Conservation (phyloP, 2,888 invertebrate species). For the Xanthostigma xanthostigma region DNA sequence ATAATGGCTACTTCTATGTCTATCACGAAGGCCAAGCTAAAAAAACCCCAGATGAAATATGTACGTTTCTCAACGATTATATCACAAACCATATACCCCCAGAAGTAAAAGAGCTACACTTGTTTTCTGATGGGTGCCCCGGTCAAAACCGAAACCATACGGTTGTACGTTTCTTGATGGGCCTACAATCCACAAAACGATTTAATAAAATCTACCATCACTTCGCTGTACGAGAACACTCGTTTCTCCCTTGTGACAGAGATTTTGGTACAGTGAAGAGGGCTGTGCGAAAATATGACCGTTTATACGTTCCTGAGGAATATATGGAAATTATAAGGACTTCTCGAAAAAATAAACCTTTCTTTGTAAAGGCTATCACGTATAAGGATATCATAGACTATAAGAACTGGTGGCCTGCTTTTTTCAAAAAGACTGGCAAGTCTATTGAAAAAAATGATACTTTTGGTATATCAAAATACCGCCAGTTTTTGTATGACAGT, state of each 20-base stretch:
- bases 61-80: constrained; percentile 6
- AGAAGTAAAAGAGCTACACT: constrained; percentile 7
- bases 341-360: background rate
- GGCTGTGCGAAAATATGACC: constrained; percentile 3
- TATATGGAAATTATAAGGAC: background rate
- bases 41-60: constrained; percentile 9
- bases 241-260: constrained; percentile 11
- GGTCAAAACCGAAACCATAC: constrained; percentile 13
- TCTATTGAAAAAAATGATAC: no score
- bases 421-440: no score
- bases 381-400: no score
- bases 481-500: no score
- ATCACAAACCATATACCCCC: constrained; percentile 6
- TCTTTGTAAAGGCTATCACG: no score
- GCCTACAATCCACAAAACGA: constrained; percentile 7
- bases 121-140: constrained; percentile 10
- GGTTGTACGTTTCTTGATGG: constrained; percentile 6
- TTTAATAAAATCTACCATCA: constrained; percentile 10
- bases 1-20: constrained; percentile 8
- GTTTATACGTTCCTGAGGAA: background rate
- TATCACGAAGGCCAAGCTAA: constrained; percentile 12
- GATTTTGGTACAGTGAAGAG: constrained; percentile 11
- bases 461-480: no score
- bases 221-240: constrained; percentile 11
- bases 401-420: no score